Percentiles rank a stretch among this genome's conserved stretches.
phyloP scores from a whole-genome alignment of 2,113 vertebrate genomes.

The Mobula birostris region DNA sequence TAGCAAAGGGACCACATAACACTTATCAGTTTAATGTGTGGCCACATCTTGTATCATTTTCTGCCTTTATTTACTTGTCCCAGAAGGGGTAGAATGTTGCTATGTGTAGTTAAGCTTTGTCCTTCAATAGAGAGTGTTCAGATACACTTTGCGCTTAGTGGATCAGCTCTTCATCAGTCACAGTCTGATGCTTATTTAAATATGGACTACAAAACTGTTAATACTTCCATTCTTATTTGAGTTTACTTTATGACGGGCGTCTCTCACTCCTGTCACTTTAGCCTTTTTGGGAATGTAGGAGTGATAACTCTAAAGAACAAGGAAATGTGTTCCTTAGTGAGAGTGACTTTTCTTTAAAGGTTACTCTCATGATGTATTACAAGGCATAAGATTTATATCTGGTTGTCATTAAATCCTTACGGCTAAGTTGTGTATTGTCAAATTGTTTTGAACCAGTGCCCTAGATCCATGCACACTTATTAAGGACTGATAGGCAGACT shows the following conservation, averaged over 20 bases:
- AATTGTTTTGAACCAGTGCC: background rate
- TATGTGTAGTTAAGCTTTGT: background rate
- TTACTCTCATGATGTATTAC: background rate
- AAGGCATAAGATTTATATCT: background rate
- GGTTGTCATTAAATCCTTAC: background rate
- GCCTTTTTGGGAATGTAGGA: background rate
- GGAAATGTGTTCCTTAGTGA: background rate
- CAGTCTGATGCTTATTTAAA: background rate
- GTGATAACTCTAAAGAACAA: background rate
- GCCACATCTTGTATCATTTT: background rate
- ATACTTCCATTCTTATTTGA: background rate
- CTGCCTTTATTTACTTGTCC: background rate
- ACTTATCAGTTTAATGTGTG: background rate
- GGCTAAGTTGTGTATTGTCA: background rate
- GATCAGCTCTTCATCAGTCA: background rate
- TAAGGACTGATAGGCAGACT: background rate
- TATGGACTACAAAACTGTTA: background rate
- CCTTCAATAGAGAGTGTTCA: background rate
- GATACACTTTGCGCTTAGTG: background rate
- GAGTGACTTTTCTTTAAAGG: background rate
- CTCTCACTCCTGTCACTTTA: background rate
- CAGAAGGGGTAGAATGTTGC: no score
- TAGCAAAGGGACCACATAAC: background rate
- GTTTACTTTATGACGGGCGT: background rate
- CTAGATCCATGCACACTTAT: background rate